phyloP scores from a whole-genome alignment of 2,113 vertebrate species.

The Forbesichthys papilliferus region DNA sequence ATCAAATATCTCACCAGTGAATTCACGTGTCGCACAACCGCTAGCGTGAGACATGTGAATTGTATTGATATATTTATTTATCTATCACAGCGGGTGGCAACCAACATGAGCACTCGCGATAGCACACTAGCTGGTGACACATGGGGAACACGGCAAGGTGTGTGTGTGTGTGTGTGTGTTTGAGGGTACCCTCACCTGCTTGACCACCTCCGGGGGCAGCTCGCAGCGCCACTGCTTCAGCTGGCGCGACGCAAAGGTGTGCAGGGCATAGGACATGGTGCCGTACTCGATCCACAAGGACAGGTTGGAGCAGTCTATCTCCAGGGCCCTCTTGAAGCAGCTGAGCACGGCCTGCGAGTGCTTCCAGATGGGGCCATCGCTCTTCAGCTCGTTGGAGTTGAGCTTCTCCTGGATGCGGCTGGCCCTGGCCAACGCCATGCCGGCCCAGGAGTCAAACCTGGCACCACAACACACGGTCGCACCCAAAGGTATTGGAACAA shows the following conservation, averaged over 20 bases:
- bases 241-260: slow-evolving; percentile 93
- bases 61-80: slow-evolving; percentile 3
- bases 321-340: slow-evolving; percentile 92
- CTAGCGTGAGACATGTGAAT: background rate
- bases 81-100: background rate
- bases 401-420: slow-evolving; percentile 97
- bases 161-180: too few species aligned
- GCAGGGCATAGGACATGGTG: slow-evolving; percentile 89
- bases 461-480: background rate
- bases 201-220: slow-evolving; percentile 85
- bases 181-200: slow-evolving; percentile 80
- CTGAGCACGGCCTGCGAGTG: slow-evolving; percentile 89
- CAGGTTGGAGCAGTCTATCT: slow-evolving; percentile 92
- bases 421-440: slow-evolving; percentile 95
- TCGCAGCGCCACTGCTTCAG: slow-evolving; percentile 91
- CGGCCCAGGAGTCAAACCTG: slow-evolving; percentile 99
- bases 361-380: slow-evolving; percentile 95
- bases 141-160: background rate
- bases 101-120: background rate
- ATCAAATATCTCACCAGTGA: slow-evolving; percentile 19
- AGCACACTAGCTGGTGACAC: background rate
- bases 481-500: background rate
- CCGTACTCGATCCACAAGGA: slow-evolving; percentile 97
- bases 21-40: slow-evolving; percentile 4
- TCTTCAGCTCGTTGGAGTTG: slow-evolving; percentile 96